Percentiles rank a stretch among this genome's conserved stretches.
phyloP scores from a whole-genome alignment of 2,888 invertebrate species.

The Pachycephus smyrnensis region DNA sequence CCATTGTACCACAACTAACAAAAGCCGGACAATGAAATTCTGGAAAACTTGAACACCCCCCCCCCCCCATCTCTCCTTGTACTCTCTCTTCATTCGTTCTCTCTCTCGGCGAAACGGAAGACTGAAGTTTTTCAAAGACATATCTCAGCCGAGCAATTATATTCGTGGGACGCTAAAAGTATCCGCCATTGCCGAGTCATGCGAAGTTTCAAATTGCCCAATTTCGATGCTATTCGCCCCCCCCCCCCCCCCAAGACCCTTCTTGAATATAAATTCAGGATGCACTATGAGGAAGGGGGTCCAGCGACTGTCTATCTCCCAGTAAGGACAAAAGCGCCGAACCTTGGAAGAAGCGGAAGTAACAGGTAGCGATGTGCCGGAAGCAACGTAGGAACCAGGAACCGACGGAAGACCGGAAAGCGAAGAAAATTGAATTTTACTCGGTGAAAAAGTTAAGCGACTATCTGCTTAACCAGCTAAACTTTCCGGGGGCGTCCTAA shows the following conservation, averaged over 20 bases:
- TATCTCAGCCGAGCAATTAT: conserved; percentile 2
- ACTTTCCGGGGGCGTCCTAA: conserved; percentile 34
- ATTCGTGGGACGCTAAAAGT: background rate
- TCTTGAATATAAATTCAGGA: background rate
- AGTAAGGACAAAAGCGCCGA: too few relatives aligned
- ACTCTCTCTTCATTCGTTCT: background rate
- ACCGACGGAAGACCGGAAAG: background rate
- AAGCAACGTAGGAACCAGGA: too few relatives aligned
- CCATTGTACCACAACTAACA: conserved; percentile 35
- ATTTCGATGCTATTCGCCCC: background rate
- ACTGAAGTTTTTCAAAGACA: background rate
- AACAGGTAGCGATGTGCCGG: too few relatives aligned
- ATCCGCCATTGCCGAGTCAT: background rate
- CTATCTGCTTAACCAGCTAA: conserved; percentile 42
- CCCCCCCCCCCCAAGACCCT: background rate
- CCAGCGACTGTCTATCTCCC: too few relatives aligned
- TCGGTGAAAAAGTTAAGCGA: conserved; percentile 45
- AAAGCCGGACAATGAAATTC: conserved; percentile 46
- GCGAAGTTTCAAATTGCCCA: background rate
- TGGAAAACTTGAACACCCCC: conserved; percentile 16
- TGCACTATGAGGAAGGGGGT: too few relatives aligned
- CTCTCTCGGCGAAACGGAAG: background rate
- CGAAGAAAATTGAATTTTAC: conserved; percentile 32
- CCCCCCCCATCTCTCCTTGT: background rate
- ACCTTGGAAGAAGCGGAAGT: too few relatives aligned